Conservation (phyloP, 2,113 vertebrate species). For the Cyprinodon brontotheroides region DNA sequence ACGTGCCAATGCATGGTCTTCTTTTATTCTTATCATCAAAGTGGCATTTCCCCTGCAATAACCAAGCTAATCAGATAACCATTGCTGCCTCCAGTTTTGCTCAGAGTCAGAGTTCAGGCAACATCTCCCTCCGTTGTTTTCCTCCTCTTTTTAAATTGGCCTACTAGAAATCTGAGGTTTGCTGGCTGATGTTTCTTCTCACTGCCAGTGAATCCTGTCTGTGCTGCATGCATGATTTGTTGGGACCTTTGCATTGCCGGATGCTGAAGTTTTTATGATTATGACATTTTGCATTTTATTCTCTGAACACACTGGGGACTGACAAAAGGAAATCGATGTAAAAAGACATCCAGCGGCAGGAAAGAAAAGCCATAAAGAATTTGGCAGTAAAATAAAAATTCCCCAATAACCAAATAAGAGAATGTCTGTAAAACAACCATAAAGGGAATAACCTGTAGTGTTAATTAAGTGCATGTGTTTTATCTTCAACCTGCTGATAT, state of each 20-base stretch:
- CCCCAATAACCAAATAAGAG: slow-evolving; percentile 1
- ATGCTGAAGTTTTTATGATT: slow-evolving; percentile 49
- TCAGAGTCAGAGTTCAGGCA: slow-evolving; percentile 30
- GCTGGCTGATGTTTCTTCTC: slow-evolving; percentile 5
- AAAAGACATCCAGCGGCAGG: slow-evolving; percentile 29
- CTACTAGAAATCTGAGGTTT: slow-evolving; percentile 28
- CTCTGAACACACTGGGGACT: slow-evolving; percentile 29
- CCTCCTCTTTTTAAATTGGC: slow-evolving; percentile 11
- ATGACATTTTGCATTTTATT: slow-evolving; percentile 44
- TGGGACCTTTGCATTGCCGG: slow-evolving; percentile 15
- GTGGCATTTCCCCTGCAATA: slow-evolving; percentile 60
- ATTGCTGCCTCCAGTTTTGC: slow-evolving; percentile 22
- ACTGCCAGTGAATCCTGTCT: not conserved
- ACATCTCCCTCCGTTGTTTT: slow-evolving; percentile 27
- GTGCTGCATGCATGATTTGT: slow-evolving; percentile 28
- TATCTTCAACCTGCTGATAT: not conserved
- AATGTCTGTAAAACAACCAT: not conserved
- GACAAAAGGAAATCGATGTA: not conserved
- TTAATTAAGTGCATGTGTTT: not conserved
- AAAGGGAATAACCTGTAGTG: not conserved
- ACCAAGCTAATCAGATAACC: slow-evolving; percentile 61
- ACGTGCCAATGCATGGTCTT: slow-evolving; percentile 55
- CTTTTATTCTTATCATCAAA: slow-evolving; percentile 41
- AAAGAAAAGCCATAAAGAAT: not conserved
- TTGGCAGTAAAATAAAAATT: slow-evolving; percentile 7